Percentiles rank a stretch among this genome's conserved stretches.
Evolutionary conservation across 1,140 invertebrate genomes (phyloP).

Genomic region (Apis cerana): DNA sequence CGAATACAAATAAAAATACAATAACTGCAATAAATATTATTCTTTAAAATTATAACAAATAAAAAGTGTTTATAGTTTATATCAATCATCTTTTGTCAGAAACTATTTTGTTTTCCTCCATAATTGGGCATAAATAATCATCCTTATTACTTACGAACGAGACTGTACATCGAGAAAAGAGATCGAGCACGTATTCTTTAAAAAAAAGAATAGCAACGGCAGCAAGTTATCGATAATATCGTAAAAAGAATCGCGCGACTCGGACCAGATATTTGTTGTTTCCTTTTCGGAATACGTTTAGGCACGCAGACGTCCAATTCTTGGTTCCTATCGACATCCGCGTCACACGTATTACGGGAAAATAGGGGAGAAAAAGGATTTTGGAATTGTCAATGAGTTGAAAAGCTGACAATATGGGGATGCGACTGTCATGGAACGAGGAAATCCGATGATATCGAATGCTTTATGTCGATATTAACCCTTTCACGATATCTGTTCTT

Average conservation of each 20-base stretch:
- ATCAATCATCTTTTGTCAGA: too few species aligned
- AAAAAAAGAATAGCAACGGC: background rate
- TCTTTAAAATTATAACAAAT: too few species aligned
- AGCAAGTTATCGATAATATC: background rate
- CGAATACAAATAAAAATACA: too few species aligned
- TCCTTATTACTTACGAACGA: too few species aligned
- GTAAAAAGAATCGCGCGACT: background rate
- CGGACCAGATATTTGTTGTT: slow-evolving; percentile 4
- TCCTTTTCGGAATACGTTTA: slow-evolving; percentile 2
- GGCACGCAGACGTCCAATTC: slow-evolving; percentile 19
- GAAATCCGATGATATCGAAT: slow-evolving; percentile 17
- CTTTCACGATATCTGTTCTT: background rate
- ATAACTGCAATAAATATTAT: too few species aligned
- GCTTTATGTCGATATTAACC: slow-evolving; percentile 37
- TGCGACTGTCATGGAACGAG: background rate
- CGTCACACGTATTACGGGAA: background rate
- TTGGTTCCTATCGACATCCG: slow-evolving; percentile 26
- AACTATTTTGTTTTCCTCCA: too few species aligned
- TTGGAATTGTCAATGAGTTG: background rate
- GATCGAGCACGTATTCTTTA: background rate
- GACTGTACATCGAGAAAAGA: background rate
- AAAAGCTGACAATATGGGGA: slow-evolving; percentile 26
- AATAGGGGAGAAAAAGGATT: background rate
- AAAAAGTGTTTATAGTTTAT: too few species aligned
- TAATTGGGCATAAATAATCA: too few species aligned